A percentile compares a stretch with the other conserved stretches of the same genome.
Evolutionary conservation across 2,113 vertebrate genomes (phyloP).

Genomic region (Actenoides hombroni): DNA sequence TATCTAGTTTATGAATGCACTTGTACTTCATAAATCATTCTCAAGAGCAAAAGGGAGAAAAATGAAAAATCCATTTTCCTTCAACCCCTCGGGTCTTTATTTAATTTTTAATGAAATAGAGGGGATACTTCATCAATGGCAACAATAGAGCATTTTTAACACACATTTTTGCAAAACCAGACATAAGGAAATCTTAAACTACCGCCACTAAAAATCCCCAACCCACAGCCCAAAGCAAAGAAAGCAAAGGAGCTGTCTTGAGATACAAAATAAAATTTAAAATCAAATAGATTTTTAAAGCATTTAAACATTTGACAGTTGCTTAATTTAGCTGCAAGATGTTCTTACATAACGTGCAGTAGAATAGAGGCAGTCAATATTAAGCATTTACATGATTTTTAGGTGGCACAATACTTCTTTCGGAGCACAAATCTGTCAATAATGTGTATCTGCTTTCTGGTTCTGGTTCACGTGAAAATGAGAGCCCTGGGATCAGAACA

Average conservation of each 20-base stretch:
- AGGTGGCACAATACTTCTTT: neutral
- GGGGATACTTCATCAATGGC: constrained; percentile 65
- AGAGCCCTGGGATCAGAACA: neutral
- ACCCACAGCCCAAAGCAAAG: neutral
- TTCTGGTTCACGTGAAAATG: neutral
- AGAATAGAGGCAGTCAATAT: neutral
- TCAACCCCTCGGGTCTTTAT: constrained; percentile 58
- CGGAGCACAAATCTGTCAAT: neutral
- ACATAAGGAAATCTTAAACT: neutral
- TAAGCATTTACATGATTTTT: neutral
- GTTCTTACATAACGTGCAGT: neutral
- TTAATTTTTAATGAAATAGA: constrained; percentile 77
- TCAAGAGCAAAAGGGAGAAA: constrained; percentile 68
- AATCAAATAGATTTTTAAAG: constrained; percentile 20
- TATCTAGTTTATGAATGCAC: constrained; percentile 70
- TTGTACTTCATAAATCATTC: constrained; percentile 75
- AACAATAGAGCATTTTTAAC: constrained; percentile 49
- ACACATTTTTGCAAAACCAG: constrained; percentile 5
- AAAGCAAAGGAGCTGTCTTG: neutral
- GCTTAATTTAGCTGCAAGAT: constrained; percentile 17
- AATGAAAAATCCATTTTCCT: constrained; percentile 71
- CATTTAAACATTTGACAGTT: neutral
- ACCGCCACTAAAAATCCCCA: neutral
- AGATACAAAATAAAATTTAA: neutral
- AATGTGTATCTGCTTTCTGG: neutral